phyloP scores from a whole-genome alignment of 2,113 vertebrate genomes.

The Calyptommatus sinebrachiatus region DNA sequence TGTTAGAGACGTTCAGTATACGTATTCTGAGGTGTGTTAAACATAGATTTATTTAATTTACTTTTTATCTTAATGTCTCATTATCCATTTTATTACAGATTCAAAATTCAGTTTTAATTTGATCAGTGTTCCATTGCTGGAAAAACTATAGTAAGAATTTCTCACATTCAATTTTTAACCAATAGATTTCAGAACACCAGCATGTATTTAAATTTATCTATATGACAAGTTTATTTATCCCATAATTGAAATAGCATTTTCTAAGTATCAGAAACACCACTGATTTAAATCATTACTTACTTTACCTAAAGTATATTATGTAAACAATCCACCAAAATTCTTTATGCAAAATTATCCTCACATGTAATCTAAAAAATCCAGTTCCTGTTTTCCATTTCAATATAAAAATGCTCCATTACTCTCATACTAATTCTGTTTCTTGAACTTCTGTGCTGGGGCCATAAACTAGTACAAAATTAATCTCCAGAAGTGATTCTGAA shows the following conservation, averaged over 20 bases:
- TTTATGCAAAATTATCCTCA: too few relatives aligned
- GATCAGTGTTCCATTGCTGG: not conserved
- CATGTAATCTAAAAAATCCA: not conserved
- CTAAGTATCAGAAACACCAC: not conserved
- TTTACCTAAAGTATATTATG: too few relatives aligned
- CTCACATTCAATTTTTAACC: not conserved
- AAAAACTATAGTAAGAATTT: not conserved
- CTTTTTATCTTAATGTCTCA: not conserved
- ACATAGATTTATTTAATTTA: not conserved
- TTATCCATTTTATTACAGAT: too few relatives aligned
- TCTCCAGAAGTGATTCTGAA: too few relatives aligned
- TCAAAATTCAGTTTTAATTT: not conserved
- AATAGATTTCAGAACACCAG: not conserved
- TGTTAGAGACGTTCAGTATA: too few relatives aligned
- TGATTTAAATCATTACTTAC: not conserved
- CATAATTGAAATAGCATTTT: not conserved
- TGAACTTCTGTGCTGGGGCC: too few relatives aligned
- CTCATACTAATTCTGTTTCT: too few relatives aligned
- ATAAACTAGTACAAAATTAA: too few relatives aligned
- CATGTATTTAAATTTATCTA: not conserved
- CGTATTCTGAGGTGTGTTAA: not conserved
- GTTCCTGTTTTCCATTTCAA: too few relatives aligned
- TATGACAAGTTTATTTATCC: not conserved
- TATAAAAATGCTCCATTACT: too few relatives aligned
- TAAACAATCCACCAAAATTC: too few relatives aligned